These are phyloP conservation scores for Pheosia tremula DNA, from an alignment of 2,888 invertebrate genomes.

Conservation along the genomic window DNA sequence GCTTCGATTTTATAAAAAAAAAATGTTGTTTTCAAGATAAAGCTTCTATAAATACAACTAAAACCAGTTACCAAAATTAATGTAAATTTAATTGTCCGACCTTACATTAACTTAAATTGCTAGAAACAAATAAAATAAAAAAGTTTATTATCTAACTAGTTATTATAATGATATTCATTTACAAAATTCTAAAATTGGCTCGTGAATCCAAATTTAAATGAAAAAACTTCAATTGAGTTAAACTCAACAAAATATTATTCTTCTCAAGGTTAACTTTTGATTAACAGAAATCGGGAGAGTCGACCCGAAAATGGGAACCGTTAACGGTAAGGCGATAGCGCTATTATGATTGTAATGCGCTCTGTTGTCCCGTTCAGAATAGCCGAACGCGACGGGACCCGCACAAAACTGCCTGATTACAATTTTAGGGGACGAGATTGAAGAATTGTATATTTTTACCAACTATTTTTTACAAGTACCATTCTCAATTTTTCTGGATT, in stretches of 20 bases:
- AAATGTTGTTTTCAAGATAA: no score
- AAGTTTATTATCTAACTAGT: no score
- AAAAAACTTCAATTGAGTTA: not conserved
- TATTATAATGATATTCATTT: no score
- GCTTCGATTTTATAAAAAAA: no score
- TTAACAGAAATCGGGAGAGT: constrained; percentile 25
- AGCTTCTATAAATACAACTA: no score
- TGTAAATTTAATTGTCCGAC: no score
- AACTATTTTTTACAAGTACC: not conserved
- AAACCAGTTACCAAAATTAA: no score
- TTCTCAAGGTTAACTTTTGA: constrained; percentile 3
- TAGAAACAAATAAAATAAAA: no score
- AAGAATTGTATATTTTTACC: constrained; percentile 3
- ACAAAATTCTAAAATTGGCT: not conserved
- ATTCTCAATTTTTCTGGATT: not conserved
- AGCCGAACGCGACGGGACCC: constrained; percentile 55
- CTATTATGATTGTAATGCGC: constrained; percentile 81
- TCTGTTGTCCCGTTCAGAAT: constrained; percentile 67
- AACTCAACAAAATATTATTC: no score
- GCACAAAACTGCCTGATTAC: constrained; percentile 61
- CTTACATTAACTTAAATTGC: no score
- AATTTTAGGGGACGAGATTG: constrained; percentile 53
- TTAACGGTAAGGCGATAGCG: constrained; percentile 80
- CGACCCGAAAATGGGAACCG: constrained; percentile 54
- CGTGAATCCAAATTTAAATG: not conserved